A percentile compares a stretch with the other conserved stretches of the same genome.
Conservation (phyloP, 2,797 vertebrate species). For the Anabas testudineus region DNA sequence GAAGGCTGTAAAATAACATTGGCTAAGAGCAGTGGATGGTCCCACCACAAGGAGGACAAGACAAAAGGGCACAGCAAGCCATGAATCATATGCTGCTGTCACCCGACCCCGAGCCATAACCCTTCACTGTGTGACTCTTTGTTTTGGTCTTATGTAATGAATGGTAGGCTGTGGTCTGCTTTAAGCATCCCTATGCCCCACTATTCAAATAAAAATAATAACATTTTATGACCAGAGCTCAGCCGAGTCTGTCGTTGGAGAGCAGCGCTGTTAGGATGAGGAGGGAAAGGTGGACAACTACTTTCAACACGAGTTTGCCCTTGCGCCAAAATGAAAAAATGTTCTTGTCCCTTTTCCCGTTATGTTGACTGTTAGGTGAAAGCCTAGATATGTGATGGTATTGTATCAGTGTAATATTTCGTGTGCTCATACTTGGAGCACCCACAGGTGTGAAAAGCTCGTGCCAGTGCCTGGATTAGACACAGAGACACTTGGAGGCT, state of each 20-base stretch:
- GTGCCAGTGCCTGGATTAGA: constrained; percentile 30
- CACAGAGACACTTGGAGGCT: constrained; percentile 42
- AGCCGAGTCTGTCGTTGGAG: constrained; percentile 33
- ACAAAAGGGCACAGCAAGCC: constrained; percentile 79
- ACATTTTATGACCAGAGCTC: constrained; percentile 46
- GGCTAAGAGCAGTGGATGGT: constrained; percentile 76
- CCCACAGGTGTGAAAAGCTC: constrained; percentile 26
- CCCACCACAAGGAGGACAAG: constrained; percentile 77
- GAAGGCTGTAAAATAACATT: constrained; percentile 71
- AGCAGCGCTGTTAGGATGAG: constrained; percentile 14
- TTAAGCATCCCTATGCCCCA: constrained; percentile 69
- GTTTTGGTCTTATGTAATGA: constrained; percentile 79
- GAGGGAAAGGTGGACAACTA: constrained; percentile 2
- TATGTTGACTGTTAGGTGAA: background rate
- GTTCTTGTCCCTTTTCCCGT: background rate
- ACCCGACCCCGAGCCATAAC: constrained; percentile 80
- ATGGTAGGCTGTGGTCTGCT: constrained; percentile 68
- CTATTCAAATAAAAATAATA: constrained; percentile 64
- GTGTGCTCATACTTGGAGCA: constrained; percentile 16
- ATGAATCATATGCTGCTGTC: constrained; percentile 85
- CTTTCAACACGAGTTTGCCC: constrained; percentile 13
- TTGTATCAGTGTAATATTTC: constrained; percentile 16
- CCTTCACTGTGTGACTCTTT: constrained; percentile 78
- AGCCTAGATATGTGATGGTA: background rate
- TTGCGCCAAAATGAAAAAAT: constrained; percentile 16